These are phyloP conservation scores for Pithys albifrons DNA, from an alignment of 2,113 vertebrate genomes.

Conservation along the genomic window DNA sequence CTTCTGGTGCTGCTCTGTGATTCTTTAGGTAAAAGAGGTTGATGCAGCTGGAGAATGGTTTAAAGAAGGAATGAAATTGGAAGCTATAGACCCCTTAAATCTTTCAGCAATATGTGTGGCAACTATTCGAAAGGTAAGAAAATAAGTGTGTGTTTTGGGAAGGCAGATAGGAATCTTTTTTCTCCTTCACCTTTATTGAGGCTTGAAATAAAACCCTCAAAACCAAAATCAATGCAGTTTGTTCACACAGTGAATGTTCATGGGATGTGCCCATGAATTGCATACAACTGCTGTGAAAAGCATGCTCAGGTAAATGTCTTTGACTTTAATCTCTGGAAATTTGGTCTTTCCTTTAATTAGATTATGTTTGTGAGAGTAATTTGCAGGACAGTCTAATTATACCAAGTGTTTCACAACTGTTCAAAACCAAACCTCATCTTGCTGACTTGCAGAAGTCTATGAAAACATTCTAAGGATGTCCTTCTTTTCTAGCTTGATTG, in stretches of 20 bases:
- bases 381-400: not conserved
- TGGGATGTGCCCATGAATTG: not conserved
- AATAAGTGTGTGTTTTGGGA: not conserved
- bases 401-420: not conserved
- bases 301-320: not conserved
- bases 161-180: not conserved
- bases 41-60: slow-evolving; percentile 95
- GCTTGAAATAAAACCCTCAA: not conserved
- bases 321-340: not conserved
- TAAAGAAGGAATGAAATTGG: slow-evolving; percentile 97
- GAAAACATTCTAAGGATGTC: not conserved
- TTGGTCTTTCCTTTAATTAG: not conserved
- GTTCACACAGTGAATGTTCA: not conserved
- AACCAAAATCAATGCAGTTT: not conserved
- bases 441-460: not conserved
- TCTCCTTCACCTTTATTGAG: not conserved
- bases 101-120: slow-evolving; percentile 98
- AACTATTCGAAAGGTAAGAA: slow-evolving; percentile 94
- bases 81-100: slow-evolving; percentile 98
- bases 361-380: not conserved
- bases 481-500: not conserved
- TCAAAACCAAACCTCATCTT: not conserved
- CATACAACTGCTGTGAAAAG: not conserved
- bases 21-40: slow-evolving; percentile 89
- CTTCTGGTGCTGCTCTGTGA: slow-evolving; percentile 50